Base-by-base conservation (phyloP, 2,797 vertebrate genomes). In the Hydrocynus forskahlii region DNA sequence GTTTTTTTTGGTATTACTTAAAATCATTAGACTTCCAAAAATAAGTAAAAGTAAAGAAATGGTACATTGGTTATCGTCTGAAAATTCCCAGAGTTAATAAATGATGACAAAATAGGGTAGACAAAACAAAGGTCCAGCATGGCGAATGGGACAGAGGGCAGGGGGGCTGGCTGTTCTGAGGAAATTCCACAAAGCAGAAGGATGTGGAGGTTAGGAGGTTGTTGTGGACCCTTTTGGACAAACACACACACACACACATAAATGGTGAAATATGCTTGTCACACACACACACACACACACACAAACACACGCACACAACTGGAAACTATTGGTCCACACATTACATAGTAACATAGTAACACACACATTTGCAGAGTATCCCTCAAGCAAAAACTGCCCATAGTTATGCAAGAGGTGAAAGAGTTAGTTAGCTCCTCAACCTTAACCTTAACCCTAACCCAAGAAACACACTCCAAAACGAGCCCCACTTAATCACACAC, bases 131-230 rank as follows among this genome's bases (percentile, higher is more conserved):
- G 79, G 88, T 84, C 67, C 52, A 75, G 67, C n/a, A 59, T 23
- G 35, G 62, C 16, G 40, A 40, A 52, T 55, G 50, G 83, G 79
- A 54, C 43, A 13, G 83, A 85, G 81, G 71, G 83, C 21, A 74
- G 43, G 63, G 86, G 76, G 83, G 83, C 85, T 78, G 67, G 88
- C 82, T 86, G 89, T 89, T 86, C 68, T 79, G 90, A 89, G 89
- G 90, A 89, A 88, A 90, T 89, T 89, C 87, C 85, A 89, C 83
- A 79, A 87, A 87, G 87, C 89, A 84, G 87, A 88, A 89, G 88
- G 89, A 87, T 81, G 75, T n/a, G 55, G 43, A 67, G 75, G 55
- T 73, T 67, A 60, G 62, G n/a, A 25, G 84, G 92, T 91, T 94
- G 93, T 88, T 84, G 62, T 35, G 60, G 76, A 77, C 84, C 85